Evolutionary conservation across 2,113 vertebrate species (phyloP).

Genomic region (Toxotes chatareus): DNA sequence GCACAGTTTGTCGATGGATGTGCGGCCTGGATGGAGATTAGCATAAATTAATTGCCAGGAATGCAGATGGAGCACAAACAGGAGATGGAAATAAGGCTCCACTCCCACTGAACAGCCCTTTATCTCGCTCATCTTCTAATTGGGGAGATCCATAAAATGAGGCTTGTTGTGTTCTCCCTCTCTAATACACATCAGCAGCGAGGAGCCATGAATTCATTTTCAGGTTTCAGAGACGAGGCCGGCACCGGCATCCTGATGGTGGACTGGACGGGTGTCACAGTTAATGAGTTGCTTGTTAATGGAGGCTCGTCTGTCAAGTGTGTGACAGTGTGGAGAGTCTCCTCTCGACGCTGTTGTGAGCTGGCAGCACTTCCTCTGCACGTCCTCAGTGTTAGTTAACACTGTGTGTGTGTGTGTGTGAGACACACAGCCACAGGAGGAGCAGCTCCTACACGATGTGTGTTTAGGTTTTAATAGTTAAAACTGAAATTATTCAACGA

Average conservation of each 20-base stretch:
- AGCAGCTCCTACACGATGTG: too few species aligned
- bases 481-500: too few species aligned
- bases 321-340: not conserved
- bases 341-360: fast-evolving
- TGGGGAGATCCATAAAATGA: slow-evolving; percentile 32
- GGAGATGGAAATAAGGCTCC: slow-evolving; percentile 41
- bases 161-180: slow-evolving; percentile 2
- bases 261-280: slow-evolving; percentile 5
- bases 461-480: too few species aligned
- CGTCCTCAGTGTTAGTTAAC: too few species aligned
- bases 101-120: slow-evolving; percentile 33
- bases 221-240: not conserved
- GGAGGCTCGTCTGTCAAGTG: slow-evolving; percentile 1
- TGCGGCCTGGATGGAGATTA: slow-evolving; percentile 39
- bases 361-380: not conserved
- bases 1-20: slow-evolving; percentile 17
- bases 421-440: too few species aligned
- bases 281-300: slow-evolving; percentile 42
- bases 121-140: slow-evolving; percentile 61
- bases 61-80: slow-evolving; percentile 52
- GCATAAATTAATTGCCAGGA: slow-evolving; percentile 64
- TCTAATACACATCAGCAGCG: not conserved
- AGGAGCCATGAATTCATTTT: slow-evolving; percentile 21
- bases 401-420: too few species aligned
- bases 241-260: not conserved